phyloP scores from a whole-genome alignment of 2,797 vertebrate species.

The Coregonus sp. region DNA sequence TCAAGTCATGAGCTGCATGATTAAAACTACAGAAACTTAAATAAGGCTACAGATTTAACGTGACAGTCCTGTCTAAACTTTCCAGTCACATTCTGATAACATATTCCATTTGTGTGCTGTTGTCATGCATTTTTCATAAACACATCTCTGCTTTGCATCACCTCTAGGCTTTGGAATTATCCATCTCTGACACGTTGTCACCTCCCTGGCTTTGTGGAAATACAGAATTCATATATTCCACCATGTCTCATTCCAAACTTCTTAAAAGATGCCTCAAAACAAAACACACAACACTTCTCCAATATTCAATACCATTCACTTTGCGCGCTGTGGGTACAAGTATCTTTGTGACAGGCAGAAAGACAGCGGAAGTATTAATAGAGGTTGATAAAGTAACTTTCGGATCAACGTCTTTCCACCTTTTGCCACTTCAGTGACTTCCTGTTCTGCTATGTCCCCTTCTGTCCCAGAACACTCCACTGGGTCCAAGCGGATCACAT shows the following conservation, averaged over 20 bases:
- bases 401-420: background rate
- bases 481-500: background rate
- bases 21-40: background rate
- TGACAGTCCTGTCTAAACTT: background rate
- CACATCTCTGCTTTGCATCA: background rate
- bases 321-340: too few relatives aligned
- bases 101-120: background rate
- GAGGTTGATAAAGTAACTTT: background rate
- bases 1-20: background rate
- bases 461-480: background rate
- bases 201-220: background rate
- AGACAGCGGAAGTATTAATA: background rate
- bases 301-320: background rate
- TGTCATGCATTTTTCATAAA: constrained; percentile 4
- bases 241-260: background rate
- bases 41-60: background rate
- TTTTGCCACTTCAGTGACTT: background rate
- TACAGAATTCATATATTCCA: background rate
- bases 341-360: too few relatives aligned
- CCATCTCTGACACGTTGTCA: background rate
- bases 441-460: background rate
- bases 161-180: background rate
- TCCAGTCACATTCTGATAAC: background rate
- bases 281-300: background rate
- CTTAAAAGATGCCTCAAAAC: background rate